Base-by-base conservation (phyloP, 2,888 invertebrate species). In the Polia nebulosa region DNA sequence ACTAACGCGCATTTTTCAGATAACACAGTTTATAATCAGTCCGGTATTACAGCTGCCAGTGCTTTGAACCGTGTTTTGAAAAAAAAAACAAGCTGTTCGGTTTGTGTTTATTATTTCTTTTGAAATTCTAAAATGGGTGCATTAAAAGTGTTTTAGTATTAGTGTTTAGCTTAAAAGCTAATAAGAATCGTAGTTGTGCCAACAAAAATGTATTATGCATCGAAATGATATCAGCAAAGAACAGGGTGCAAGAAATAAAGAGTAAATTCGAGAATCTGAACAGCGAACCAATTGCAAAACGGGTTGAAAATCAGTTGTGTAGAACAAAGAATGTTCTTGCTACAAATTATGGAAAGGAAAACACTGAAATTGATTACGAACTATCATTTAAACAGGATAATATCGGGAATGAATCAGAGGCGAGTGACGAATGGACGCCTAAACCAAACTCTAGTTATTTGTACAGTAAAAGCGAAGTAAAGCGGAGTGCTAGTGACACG, bases 211-310 rank as follows among this genome's bases (percentile, higher is more conserved):
- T 88, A 88, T 88, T 87, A 85, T 80, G 83, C 82, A 78, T 87
- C 84, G 88, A 94, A 93, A 95, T 95, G 95, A 89, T 94, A 92
- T 93, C 93, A 87, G 88, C 92, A 72, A 91, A 92, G 85, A 96
- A 95, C 86, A 94, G 97, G 92, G 97, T 97, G 52, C 97, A 96
- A 94, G 96, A 96, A 58, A 97, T 97, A 75, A 97, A 96, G 88
- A 96, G 94, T 90, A 96, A 96, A 91, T 97, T 97, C 85, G 97
- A 97, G 85, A 96, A 93, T 87, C 88, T 96, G 61, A 95, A 88
- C 67, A 84, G 83, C 7, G 93, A 94, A 52, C 89, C 83, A 64
- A 88, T 89, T n/a, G 85, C 88, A 20, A 60, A 72, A 15, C 63
- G 71, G 8, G 47, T 61, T 9, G 82, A 82, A 3, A 66, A 53